phyloP scores from a whole-genome alignment of 2,797 vertebrate species.

The Calcarius lapponicus region DNA sequence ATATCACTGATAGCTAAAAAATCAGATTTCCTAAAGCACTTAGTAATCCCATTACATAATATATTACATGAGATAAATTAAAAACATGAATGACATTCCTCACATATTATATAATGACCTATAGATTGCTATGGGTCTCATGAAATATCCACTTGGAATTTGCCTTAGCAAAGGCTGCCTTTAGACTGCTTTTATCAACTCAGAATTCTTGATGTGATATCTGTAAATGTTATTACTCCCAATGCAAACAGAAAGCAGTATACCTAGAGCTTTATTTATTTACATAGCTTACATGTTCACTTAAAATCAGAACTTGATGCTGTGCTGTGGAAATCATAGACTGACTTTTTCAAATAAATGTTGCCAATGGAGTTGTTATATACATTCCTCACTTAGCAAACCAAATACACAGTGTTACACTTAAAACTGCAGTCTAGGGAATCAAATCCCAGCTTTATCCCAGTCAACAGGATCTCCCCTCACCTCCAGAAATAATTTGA shows the following conservation, averaged over 20 bases:
- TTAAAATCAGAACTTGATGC: constrained; percentile 6
- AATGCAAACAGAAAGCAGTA: constrained; percentile 29
- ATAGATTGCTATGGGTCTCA: neutral
- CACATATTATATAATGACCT: neutral
- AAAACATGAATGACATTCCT: neutral
- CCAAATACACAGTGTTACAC: neutral
- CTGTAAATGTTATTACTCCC: constrained; percentile 33
- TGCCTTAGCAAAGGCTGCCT: neutral
- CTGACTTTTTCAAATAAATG: constrained; percentile 28
- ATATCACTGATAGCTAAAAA: neutral
- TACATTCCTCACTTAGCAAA: neutral
- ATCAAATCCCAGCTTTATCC: neutral
- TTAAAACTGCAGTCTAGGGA: neutral
- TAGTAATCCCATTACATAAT: neutral
- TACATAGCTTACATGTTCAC: constrained; percentile 17
- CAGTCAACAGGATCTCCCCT: neutral
- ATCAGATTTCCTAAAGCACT: neutral
- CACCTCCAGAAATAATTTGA: neutral
- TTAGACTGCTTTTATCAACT: constrained; percentile 24
- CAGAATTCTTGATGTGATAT: constrained; percentile 19
- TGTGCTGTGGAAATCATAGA: constrained; percentile 36
- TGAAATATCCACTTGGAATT: neutral
- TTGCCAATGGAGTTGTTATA: constrained; percentile 14
- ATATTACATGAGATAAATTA: neutral
- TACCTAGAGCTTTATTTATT: constrained; percentile 53